Base-by-base conservation (phyloP, 2,113 vertebrate genomes). In the Saimiri boliviensis region DNA sequence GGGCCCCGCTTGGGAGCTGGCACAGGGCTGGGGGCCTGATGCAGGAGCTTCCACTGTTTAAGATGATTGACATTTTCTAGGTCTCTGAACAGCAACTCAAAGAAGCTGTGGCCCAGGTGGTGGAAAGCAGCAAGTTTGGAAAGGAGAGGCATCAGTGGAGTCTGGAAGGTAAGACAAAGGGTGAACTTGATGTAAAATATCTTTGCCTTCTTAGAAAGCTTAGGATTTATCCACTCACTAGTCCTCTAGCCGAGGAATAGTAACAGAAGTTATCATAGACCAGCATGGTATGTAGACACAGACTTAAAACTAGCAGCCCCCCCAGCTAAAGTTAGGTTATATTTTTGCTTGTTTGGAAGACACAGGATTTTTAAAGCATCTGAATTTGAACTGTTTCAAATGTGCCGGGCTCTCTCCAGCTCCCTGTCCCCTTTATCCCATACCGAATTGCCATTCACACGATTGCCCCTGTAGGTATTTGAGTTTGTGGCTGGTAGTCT, bases 41-140 rank as follows among this genome's bases (percentile, higher is more conserved):
- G 35, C 6, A 11, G 27, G 49, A 19, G 47, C 35, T 21, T 47
- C 47, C 0, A 17, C 58, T 35, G 71, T 68, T 17, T 58, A 52
- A 96, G 79, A 54, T 17, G 5, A 1, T 8, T 30, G 1, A 0
- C 96, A 16, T 98, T 96, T 98, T 92, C 27, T 89, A 99, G 99
- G 99, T 99, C 4, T 99, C 99, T 12, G 99, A 99, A 88, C 99
- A 99, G 97, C 99, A 99, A 97, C 98, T 99, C 58, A 99, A 99
- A 52, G 99, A 99, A 66, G 99, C 99, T 7, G 99, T 99, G 88
- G 97, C 99, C 94, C 99, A 99, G 96, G 99, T 99, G 4, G 98
- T 99, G 96, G 99, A 99, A 97, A 99, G 95, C 94, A 98, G 98
- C 97, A 94, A 2, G 60, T 98, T 99, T 54, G 99, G 98, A 56